A percentile compares a stretch with the other conserved stretches of the same genome.
These are phyloP conservation scores for Arctocebus calabarensis DNA, from an alignment of 2,797 vertebrate species.

Conservation along the genomic window DNA sequence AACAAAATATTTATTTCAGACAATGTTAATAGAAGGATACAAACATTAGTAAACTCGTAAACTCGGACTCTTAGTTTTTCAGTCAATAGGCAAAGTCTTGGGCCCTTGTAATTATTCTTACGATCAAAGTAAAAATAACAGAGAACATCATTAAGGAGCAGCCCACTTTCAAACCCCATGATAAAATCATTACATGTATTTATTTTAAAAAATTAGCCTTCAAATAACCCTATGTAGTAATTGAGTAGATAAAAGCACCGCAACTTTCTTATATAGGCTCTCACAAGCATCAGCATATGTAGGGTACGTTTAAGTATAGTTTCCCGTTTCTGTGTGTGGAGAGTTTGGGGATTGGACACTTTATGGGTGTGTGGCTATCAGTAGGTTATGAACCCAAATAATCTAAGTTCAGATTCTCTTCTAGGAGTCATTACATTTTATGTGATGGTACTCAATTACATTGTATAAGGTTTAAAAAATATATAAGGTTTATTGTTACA, in stretches of 20 bases:
- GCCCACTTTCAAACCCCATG: background rate
- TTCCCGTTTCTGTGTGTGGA: too few species aligned
- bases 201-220: slow-evolving; percentile 6
- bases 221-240: background rate
- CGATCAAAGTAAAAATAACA: slow-evolving; percentile 34
- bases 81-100: slow-evolving; percentile 4
- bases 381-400: slow-evolving; percentile 6
- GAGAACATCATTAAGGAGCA: background rate
- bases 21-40: background rate
- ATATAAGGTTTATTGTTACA: background rate
- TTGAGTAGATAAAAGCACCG: background rate
- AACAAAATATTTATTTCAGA: slow-evolving; percentile 13
- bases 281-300: too few species aligned
- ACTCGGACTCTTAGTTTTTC: background rate
- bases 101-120: background rate
- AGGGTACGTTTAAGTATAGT: too few species aligned
- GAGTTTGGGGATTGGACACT: too few species aligned
- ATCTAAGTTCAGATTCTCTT: slow-evolving; percentile 38
- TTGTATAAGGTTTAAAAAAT: background rate
- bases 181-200: background rate
- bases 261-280: background rate
- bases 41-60: background rate
- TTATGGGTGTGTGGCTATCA: background rate
- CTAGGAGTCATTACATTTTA: slow-evolving; percentile 29
- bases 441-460: background rate